A percentile compares a stretch with the other conserved stretches of the same genome.
These are phyloP conservation scores for Temnothorax ravouxi DNA, from an alignment of 2,888 invertebrate genomes.

Conservation along the genomic window DNA sequence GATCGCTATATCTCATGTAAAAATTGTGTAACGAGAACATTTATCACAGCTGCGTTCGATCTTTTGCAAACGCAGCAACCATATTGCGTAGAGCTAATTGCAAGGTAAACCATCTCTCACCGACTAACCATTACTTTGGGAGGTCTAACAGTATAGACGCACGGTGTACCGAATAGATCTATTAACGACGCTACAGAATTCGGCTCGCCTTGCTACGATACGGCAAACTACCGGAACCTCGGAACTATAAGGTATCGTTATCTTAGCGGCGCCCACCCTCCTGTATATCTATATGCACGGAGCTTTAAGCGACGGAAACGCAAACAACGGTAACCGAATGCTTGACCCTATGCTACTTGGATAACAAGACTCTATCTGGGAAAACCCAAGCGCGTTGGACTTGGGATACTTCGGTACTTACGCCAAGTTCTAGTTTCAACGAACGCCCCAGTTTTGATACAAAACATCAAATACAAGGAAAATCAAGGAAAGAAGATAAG, in stretches of 20 bases:
- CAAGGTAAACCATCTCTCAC: constrained; percentile 36
- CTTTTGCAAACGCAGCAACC: constrained; percentile 13
- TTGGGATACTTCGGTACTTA: constrained; percentile 25
- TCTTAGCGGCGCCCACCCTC: constrained; percentile 27
- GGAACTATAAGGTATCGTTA: constrained; percentile 52
- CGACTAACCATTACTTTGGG: constrained; percentile 34
- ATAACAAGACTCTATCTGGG: constrained; percentile 38
- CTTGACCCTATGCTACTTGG: constrained; percentile 39
- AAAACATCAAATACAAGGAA: constrained; percentile 21
- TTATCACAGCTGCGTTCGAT: not conserved
- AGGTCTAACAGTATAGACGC: constrained; percentile 62
- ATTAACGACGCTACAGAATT: constrained; percentile 67
- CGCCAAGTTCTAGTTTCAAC: constrained; percentile 15
- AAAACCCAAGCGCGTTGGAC: constrained; percentile 30
- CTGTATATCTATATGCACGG: constrained; percentile 35
- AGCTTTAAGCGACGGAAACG: constrained; percentile 54
- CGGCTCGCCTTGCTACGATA: constrained; percentile 59
- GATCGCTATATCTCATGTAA: not conserved
- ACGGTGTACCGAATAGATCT: constrained; percentile 65
- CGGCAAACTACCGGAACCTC: constrained; percentile 54
- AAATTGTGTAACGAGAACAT: not conserved
- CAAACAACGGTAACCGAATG: constrained; percentile 51
- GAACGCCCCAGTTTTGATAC: constrained; percentile 14
- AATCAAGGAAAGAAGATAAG: not conserved
- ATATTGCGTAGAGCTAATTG: constrained; percentile 44